Percentiles rank a stretch among this genome's conserved stretches.
phyloP scores from a whole-genome alignment of 2,113 vertebrate species.

The Rissa tridactyla region DNA sequence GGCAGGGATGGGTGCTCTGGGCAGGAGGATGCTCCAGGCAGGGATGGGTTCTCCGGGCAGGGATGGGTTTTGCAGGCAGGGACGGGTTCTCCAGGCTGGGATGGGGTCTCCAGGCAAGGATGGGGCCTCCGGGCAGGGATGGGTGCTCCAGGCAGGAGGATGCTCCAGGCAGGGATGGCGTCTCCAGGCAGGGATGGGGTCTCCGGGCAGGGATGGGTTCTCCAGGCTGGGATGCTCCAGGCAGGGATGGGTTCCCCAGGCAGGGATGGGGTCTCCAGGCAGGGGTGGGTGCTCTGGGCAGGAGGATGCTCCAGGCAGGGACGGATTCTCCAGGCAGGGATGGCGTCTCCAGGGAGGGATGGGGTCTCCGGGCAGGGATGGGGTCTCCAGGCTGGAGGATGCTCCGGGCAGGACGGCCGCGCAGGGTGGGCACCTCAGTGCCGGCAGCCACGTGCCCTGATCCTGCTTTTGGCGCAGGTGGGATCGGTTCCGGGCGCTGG shows the following conservation, averaged over 20 bases:
- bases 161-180: not conserved
- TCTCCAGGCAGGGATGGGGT: too few species aligned
- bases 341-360: not conserved
- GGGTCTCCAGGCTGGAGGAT: not conserved
- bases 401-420: not conserved
- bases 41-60: too few species aligned
- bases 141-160: not conserved
- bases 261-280: too few species aligned
- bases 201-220: too few species aligned
- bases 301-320: not conserved
- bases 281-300: too few species aligned
- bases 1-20: not conserved
- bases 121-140: not conserved
- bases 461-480: slow-evolving; percentile 72
- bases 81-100: not conserved
- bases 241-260: not conserved
- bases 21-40: too few species aligned
- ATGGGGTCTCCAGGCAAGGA: not conserved
- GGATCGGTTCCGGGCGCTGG: slow-evolving; percentile 85
- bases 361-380: not conserved
- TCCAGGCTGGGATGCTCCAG: not conserved
- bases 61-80: not conserved
- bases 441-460: too few species aligned
- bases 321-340: too few species aligned
- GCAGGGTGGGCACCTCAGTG: fast-evolving